phyloP scores from a whole-genome alignment of 2,888 invertebrate genomes.

The Athrips mouffetella region DNA sequence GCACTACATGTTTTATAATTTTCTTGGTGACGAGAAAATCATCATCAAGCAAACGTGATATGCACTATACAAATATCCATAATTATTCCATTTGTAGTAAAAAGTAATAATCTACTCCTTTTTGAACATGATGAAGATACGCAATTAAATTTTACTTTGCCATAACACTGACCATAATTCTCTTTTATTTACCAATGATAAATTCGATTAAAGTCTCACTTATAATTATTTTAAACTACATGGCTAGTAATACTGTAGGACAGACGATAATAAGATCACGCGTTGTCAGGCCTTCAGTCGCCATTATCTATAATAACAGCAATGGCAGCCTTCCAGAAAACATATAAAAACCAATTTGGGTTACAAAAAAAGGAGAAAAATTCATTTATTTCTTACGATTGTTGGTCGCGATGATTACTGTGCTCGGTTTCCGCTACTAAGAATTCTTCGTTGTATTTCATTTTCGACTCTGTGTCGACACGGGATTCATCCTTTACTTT shows the following conservation, averaged over 20 bases:
- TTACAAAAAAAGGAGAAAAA: conserved; percentile 42
- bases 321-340: conserved; percentile 48
- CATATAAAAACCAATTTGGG: conserved; percentile 64
- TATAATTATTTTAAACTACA: too few species aligned
- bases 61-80: too few species aligned
- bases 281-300: conserved; percentile 44
- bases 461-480: background rate
- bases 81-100: too few species aligned
- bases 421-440: conserved; percentile 56
- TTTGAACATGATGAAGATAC: too few species aligned
- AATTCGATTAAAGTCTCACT: too few species aligned
- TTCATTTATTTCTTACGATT: conserved; percentile 70
- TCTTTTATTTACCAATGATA: too few species aligned
- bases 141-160: too few species aligned
- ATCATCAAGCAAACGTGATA: too few species aligned
- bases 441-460: conserved; percentile 8
- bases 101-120: too few species aligned
- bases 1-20: too few species aligned
- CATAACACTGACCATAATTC: too few species aligned
- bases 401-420: conserved; percentile 57
- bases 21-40: too few species aligned
- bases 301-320: conserved; percentile 53
- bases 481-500: conserved; percentile 1
- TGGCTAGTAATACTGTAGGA: background rate
- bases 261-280: conserved; percentile 27